phyloP scores from a whole-genome alignment of 2,888 invertebrate genomes.

The Salpingus planirostris region DNA sequence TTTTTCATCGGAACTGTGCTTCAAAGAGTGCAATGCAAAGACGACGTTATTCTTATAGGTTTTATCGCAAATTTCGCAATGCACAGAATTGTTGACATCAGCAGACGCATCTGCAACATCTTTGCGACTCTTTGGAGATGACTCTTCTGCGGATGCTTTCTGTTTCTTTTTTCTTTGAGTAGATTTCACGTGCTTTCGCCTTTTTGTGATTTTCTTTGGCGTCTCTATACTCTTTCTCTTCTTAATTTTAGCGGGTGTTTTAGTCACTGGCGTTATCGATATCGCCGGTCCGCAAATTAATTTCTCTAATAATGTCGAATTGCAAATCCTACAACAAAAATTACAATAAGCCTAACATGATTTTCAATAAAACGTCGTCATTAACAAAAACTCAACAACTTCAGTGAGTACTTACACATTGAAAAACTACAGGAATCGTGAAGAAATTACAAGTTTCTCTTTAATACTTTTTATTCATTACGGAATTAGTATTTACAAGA shows the following conservation, averaged over 20 bases:
- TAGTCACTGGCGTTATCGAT: conserved; percentile 23
- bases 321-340: not conserved
- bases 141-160: conserved; percentile 6
- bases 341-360: no score
- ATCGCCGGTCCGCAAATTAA: conserved; percentile 24
- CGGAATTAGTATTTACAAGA: conserved; percentile 16
- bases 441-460: no score
- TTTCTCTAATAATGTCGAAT: conserved; percentile 21
- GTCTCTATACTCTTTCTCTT: conserved; percentile 1
- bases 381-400: no score
- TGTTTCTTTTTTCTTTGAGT: conserved; percentile 1
- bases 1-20: conserved; percentile 28
- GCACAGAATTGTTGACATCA: conserved; percentile 31
- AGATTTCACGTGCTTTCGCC: conserved; percentile 1
- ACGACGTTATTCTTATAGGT: conserved; percentile 32
- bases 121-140: conserved; percentile 5
- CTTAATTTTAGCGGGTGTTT: conserved; percentile 9
- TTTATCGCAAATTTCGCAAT: conserved; percentile 33
- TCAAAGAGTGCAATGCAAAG: conserved; percentile 32
- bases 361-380: no score
- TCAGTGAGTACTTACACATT: no score
- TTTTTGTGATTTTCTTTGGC: not conserved
- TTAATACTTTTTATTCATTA: no score
- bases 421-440: no score
- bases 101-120: conserved; percentile 2